Base-by-base conservation (phyloP, 2,888 invertebrate genomes). In the Agelastica alni region DNA sequence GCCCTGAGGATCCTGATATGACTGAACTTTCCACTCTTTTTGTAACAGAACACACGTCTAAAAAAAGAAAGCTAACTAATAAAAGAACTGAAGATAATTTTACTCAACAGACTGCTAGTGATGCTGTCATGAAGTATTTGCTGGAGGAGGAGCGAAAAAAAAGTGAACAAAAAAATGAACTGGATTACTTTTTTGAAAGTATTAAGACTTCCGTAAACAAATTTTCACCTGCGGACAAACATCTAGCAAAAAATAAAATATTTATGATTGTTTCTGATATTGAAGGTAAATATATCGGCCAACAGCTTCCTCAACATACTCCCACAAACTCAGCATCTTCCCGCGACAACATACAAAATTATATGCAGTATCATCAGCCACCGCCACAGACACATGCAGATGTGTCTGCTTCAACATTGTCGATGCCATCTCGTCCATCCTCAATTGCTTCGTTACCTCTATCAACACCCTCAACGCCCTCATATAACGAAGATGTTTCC, bases 1-100 rank as follows among this genome's bases (percentile, higher is more conserved):
- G n/a, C 18, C 13, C 31, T 18, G 20, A 45, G 18, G 32, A 45
- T 47, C 30, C 12, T n/a, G 18, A 37, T 47, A 17, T 47, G 13
- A 14, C 22, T 22, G 22, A 22, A 22, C 4, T 4, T 22, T 22
- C 22, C 22, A 5, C 22, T 7, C 4, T 22, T 7, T 22, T 4
- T 7, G 4, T 5, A 4, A 7, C 22, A 22, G 22, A 22, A 4
- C 4, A 22, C 7, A 22, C 22, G 7, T 7, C 22, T 22, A 22
- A 22, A 22, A 22, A 22, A 22, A 22, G 7, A 22, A 5, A 5
- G 7, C 22, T 7, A 10, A 12, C 22, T 5, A 22, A 22, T 7
- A 22, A 22, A 22, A 22, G 22, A 46, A n/a, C 12, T 34, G 36
- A 34, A 34, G 22, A 13, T 32, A 45, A 31, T 45, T 31, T 10